Base-by-base conservation (phyloP, 2,113 vertebrate genomes). In the Oryzias woworae region DNA sequence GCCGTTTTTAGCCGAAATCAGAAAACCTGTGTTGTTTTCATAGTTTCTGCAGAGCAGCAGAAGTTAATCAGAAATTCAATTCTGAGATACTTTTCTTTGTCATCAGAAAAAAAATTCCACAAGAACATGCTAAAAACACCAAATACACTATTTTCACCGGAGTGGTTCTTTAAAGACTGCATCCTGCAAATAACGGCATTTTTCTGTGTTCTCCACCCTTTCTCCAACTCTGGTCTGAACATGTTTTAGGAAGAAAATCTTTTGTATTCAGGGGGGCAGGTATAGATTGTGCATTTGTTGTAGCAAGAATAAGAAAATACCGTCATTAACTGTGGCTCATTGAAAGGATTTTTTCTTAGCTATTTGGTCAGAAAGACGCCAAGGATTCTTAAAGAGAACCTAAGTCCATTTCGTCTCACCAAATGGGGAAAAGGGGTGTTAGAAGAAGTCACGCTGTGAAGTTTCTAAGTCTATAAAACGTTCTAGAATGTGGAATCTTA, bases 191-290 rank as follows among this genome's bases (percentile, higher is more conserved):
- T 36, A 36, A 36, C 31, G 10, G 31, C 31, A 36, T 36, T 36
- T 10, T 36, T 36, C 8, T 36, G 8, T 36, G 31, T 36, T 36
- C 31, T 10, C 31, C 31, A 36, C 62, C 56, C 46, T 69, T 47
- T 50, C 51, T 60, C 28, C 16, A 60, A 58, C 8, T 44, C 65
- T 44, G 17, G 53, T 58, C 52, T 54, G 43, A 60, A 73, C 66
- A 47, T 24, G 51, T 46, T 23, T 22, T 28, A 50, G 36, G 20
- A 44, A 70, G 36, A 49, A 18, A 50, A 58, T 31, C 14, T 14
- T 7, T 55, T 42, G 4, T 12, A 53, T 64, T 42, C 5, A 66
- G n/a, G 52, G 42, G 22, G 24, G 10, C 20, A 47, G 15, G 5
- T 65, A 15, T 58, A 14, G 24, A 58, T 47, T 57, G 13, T 3